Conservation (phyloP, 1,140 invertebrate genomes). For the Drosophila ercepeae region DNA sequence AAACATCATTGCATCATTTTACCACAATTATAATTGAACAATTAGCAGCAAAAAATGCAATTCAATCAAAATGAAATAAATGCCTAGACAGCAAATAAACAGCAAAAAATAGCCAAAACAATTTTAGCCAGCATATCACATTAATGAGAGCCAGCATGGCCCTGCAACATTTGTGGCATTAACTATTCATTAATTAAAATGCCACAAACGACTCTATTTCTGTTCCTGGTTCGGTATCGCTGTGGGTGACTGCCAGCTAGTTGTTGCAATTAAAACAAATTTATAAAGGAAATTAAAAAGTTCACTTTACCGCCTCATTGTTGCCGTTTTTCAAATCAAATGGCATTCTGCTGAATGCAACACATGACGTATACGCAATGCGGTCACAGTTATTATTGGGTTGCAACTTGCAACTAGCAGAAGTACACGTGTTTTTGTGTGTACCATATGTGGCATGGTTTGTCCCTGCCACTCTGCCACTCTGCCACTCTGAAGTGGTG, state of each 20-base stretch:
- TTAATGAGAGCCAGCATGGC: conserved; percentile 29
- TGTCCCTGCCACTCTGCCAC: neutral
- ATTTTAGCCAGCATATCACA: conserved; percentile 22
- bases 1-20: no score
- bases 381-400: conserved; percentile 70
- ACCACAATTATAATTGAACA: conserved; percentile 25
- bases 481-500: neutral
- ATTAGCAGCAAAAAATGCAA: conserved; percentile 36
- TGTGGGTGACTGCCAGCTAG: conserved; percentile 20
- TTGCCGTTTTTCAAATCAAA: conserved; percentile 29
- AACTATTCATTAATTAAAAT: conserved; percentile 68
- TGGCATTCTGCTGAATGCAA: conserved; percentile 43
- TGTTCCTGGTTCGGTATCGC: neutral
- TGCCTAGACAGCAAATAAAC: conserved; percentile 46
- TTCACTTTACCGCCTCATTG: conserved; percentile 16
- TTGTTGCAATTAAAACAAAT: conserved; percentile 68
- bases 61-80: conserved; percentile 42
- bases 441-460: neutral
- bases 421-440: conserved; percentile 2
- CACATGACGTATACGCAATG: conserved; percentile 78
- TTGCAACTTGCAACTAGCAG: neutral
- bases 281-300: conserved; percentile 65
- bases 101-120: conserved; percentile 10
- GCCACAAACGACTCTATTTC: conserved; percentile 22
- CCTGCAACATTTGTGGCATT: conserved; percentile 20